A percentile compares a stretch with the other conserved stretches of the same genome.
These are phyloP conservation scores for Glaucopsyche alexis DNA, from an alignment of 2,888 invertebrate species.

Conservation along the genomic window DNA sequence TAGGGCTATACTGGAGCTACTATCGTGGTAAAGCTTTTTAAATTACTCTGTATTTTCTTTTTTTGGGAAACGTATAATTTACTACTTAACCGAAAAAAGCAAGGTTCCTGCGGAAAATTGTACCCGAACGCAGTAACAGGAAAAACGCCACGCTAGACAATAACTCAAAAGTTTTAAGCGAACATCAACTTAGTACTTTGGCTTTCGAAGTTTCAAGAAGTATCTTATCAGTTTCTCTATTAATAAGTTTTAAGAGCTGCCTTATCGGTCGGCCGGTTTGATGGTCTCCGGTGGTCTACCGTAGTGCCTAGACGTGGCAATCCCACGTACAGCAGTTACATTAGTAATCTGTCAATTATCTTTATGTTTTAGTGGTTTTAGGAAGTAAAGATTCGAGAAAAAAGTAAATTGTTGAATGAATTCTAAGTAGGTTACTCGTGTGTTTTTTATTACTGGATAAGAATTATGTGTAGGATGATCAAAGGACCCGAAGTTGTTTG, in stretches of 20 bases:
- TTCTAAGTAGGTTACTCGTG: background rate
- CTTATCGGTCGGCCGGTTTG: background rate
- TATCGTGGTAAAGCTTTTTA: no score
- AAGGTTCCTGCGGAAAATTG: no score
- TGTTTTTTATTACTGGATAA: background rate
- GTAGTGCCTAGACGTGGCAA: background rate
- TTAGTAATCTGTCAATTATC: slow-evolving; percentile 5
- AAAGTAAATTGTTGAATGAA: background rate
- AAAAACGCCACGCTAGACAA: no score
- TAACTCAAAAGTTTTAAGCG: background rate
- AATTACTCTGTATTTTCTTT: no score
- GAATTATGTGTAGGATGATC: background rate
- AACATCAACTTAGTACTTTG: background rate
- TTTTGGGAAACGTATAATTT: no score
- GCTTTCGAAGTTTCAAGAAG: background rate
- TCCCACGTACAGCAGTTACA: background rate
- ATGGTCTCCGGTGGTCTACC: slow-evolving; percentile 2
- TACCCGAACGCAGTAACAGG: no score
- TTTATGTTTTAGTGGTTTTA: slow-evolving; percentile 6
- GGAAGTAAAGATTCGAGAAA: background rate
- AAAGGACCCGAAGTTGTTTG: background rate
- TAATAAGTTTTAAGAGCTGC: background rate
- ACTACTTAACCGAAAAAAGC: no score
- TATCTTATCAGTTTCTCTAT: slow-evolving; percentile 5
- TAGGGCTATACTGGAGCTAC: no score